Conservation (phyloP, 2,797 vertebrate species). For the Hylomyscus alleni region DNA sequence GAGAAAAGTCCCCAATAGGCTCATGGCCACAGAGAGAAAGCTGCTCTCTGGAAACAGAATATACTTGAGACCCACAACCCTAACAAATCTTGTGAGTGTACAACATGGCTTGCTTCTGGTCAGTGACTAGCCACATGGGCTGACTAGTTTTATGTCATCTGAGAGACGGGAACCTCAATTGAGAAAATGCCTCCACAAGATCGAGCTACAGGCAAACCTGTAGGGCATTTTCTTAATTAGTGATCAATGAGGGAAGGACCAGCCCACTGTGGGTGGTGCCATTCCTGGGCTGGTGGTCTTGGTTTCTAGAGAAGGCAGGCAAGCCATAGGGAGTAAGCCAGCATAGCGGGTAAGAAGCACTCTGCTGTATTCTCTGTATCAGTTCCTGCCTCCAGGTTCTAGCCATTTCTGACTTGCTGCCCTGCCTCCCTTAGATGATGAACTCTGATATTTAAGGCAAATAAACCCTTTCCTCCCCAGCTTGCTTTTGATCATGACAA, state of each 20-base stretch:
- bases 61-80: rapidly evolving
- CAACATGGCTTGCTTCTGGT: not conserved
- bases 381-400: not conserved
- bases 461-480: not conserved
- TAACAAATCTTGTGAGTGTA: not conserved
- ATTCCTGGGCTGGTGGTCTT: not conserved
- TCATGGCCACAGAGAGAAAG: not conserved
- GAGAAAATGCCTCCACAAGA: not conserved
- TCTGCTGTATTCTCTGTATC: not conserved
- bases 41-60: not conserved
- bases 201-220: not conserved
- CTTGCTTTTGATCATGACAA: not conserved
- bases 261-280: not conserved
- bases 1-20: rapidly evolving
- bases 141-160: not conserved
- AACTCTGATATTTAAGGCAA: not conserved
- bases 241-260: not conserved
- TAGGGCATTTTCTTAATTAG: not conserved
- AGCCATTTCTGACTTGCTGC: no score
- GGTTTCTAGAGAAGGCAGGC: not conserved
- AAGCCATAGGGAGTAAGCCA: no score
- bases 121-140: not conserved
- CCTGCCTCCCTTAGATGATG: not conserved
- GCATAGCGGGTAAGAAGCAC: not conserved
- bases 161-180: not conserved